Base-by-base conservation (phyloP, 2,888 invertebrate species). In the Hyposoter dolosus region DNA sequence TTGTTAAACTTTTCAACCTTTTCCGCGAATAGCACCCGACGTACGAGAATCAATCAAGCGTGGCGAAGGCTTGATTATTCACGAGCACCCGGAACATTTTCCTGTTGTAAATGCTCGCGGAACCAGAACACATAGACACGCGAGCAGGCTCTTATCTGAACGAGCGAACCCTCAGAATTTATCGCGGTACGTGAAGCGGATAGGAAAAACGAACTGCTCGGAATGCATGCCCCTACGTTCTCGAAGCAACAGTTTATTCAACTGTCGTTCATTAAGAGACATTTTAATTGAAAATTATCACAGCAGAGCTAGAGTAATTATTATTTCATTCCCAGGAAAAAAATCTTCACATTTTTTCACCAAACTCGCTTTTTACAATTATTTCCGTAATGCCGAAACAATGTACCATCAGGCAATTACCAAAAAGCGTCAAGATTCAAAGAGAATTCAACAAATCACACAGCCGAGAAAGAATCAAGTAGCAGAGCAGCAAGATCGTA, bases 31-130 rank as follows among this genome's bases (percentile, higher is more conserved):
- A 43, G 15, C 9, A 72, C 40, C 17, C 47, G 35, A 79, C 79
- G 76, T 83, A 71, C 56, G 80, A 81, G 68, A 87, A 84, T 82
- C 88, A 87, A 86, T 88, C 87, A 86, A 82, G 81, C 71, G 69
- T 65, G 71, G 65, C 60, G 66, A 60, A 63, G 75, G 83, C 72
- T 87, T 83, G 78, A 88, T 87, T 86, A 88, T 88, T 88, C 82
- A 87, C 65, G 80, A 75, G 74, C 43, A 66, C 35, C 45, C 40
- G 28, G 45, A 19, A 53, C 68, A 50, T 68, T 78, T 69, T 66
- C 12, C 78, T 77, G 68, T 60, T 60, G 60, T 60, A 28, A 60
- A 60, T 60, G 60, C 28, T 60, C 60, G 23, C 28, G 1, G 60
- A 15, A 28, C 5, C 5, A 28, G 5, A 23, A 60, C 15, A 60